Percentiles rank a stretch among this genome's conserved stretches.
phyloP scores from a whole-genome alignment of 2,113 vertebrate genomes.

The Lanius collurio region DNA sequence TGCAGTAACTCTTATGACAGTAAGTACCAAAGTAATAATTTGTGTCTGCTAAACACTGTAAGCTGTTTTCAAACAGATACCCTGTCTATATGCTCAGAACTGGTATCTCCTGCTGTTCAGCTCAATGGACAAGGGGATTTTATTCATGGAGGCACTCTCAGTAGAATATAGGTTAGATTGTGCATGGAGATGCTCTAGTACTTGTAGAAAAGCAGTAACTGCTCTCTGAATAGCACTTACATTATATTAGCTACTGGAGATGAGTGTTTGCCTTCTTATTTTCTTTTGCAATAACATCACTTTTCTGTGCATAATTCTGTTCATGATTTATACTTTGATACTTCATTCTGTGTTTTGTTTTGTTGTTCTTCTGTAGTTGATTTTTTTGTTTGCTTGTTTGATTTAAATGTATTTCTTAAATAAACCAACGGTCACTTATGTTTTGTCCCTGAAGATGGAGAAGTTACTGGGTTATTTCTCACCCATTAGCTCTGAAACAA shows the following conservation, averaged over 20 bases:
- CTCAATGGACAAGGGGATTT: slow-evolving; percentile 48
- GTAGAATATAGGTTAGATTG: slow-evolving; percentile 37
- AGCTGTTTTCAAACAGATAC: slow-evolving; percentile 57
- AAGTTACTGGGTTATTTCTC: slow-evolving; percentile 30
- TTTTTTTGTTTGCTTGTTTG: background rate
- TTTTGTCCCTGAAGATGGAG: slow-evolving; percentile 57
- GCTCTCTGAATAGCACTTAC: slow-evolving; percentile 45
- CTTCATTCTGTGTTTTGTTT: slow-evolving; percentile 1
- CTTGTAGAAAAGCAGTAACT: slow-evolving; percentile 23
- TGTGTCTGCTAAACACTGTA: background rate
- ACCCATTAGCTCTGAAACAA: slow-evolving; percentile 55
- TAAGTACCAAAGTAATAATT: slow-evolving; percentile 28
- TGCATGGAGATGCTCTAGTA: slow-evolving; percentile 25
- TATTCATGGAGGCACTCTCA: slow-evolving; percentile 29
- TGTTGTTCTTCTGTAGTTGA: background rate
- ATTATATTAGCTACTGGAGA: slow-evolving; percentile 29
- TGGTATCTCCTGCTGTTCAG: slow-evolving; percentile 34
- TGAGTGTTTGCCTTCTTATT: background rate
- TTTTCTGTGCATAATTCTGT: slow-evolving; percentile 49
- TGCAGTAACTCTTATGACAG: background rate
- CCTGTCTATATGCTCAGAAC: slow-evolving; percentile 12
- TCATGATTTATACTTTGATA: slow-evolving; percentile 43
- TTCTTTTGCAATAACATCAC: slow-evolving; percentile 13
- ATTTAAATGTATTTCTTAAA: slow-evolving; percentile 58
- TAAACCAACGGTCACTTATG: slow-evolving; percentile 58